Base-by-base conservation (phyloP, 2,113 vertebrate genomes). In the Scomber scombrus region DNA sequence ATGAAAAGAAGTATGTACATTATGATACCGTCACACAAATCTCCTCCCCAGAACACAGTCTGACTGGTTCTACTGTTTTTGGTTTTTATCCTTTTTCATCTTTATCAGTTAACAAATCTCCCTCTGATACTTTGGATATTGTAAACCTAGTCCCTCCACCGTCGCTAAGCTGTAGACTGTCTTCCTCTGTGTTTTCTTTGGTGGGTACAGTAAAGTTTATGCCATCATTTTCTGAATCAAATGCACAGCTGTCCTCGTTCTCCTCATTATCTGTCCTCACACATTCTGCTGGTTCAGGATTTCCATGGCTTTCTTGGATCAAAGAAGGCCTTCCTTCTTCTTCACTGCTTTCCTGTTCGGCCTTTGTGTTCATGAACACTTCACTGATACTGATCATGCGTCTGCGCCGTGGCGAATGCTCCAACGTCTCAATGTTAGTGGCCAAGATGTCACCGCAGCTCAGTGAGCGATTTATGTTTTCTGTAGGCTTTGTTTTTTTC, bases 391-490 rank as follows among this genome's bases (percentile, higher is more conserved):
- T 95, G 55, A 91, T 65, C 4, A 81, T 56, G 2, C 92, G 93
- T 23, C 91, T 93, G 56, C 81, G 93, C 21, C 71, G 74, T 5
- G 96, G 82, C 50, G 91, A 92, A 18, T 90, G 89, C 2, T 95
- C 94, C 57, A 95, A 83, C 0, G 56, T 85, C 71, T 86, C 75
- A 62, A 95, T 92, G 65, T 70, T 40, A 52, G 88, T 34, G 82
- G 85, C 60, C 11, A 86, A 62, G 89, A 96, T 29, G 81, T 93
- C 92, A 55, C 91, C 89, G 90, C 96, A 93, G 94, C 94, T 80
- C 95, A 96, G 94, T 4, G 95, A 95, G 23, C 95, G 94, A 21
- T 88, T 91, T 14, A 94, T 76, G 92, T 95, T 60, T 34, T 94
- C 85, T 2, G 19, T 12, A 64, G 86, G 1, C 2, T 19, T 88